Base-by-base conservation (phyloP, 2,888 invertebrate species). In the Osmoderma eremita region DNA sequence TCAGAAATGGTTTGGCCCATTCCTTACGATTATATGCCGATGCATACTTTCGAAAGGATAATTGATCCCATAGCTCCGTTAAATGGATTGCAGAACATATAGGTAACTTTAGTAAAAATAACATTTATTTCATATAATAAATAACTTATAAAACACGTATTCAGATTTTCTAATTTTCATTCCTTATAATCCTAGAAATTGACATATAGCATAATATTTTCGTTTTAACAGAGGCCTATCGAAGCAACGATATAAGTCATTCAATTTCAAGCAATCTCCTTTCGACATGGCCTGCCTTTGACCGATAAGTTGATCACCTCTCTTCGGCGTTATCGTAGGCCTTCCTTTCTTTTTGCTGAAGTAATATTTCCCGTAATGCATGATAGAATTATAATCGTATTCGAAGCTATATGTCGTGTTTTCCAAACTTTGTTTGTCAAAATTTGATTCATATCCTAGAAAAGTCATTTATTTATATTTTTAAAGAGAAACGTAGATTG, bases 351-450 rank as follows among this genome's bases (percentile, higher is more conserved):
- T 83, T 75, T 86, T 86, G 72, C 88, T 88, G 77, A 90, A 90
- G 78, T 88, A 90, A 75, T 84, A 83, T 70, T 84, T 83, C 1
- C 90, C 90, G 73, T 93, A 93, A 78, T 93, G 93, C 91, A 93
- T 91, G 36, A 92, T 89, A 10, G 90, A 90, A 70, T 89, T 88
- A 77, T 89, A 92, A 78, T 92, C 92, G 75, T 93, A 93, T 65
- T 89, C 88, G 78, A 89, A 90, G 54, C 85, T 83, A 75, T 88
- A 88, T 4, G 88, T 87, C 4, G 89, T 89, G 71, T 89, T 88
- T 58, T 86, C 85, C 38, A 86, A 79, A 54, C 88, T 87, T 70
- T 89, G 87, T 58, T 89, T 87, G 69, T 88, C 88, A 74, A 90
- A 90, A 76, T 90, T 90, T 36, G 85, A 83, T 61, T 84, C 81